phyloP scores from a whole-genome alignment of 2,113 vertebrate genomes.

The Acanthochromis polyacanthus region DNA sequence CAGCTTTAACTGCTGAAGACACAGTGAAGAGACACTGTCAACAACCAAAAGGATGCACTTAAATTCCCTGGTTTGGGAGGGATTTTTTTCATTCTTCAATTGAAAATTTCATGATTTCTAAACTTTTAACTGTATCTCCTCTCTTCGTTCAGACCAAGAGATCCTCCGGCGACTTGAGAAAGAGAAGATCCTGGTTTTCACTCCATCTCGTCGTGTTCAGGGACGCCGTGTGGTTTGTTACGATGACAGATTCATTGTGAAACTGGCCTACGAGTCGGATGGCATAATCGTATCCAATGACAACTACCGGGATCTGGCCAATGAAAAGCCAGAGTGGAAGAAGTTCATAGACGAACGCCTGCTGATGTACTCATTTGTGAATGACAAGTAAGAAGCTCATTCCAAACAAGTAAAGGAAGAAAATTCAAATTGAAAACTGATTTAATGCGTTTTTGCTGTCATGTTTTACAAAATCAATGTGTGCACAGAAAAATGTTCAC shows the following conservation, averaged over 20 bases:
- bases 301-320: constrained; percentile 97
- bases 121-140: not conserved
- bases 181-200: constrained; percentile 97
- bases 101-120: not conserved
- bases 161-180: constrained; percentile 94
- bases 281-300: constrained; percentile 99
- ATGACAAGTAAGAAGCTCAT: constrained; percentile 93
- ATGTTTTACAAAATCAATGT: too few relatives aligned
- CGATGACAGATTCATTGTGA: constrained; percentile 97
- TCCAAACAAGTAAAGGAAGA: not conserved
- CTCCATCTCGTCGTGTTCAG: constrained; percentile 95
- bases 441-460: too few relatives aligned
- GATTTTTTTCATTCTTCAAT: not conserved
- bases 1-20: not conserved
- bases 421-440: too few relatives aligned
- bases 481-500: too few relatives aligned
- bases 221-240: constrained; percentile 97
- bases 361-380: constrained; percentile 99
- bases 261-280: constrained; percentile 95
- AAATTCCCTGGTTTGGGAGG: not conserved
- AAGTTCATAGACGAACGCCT: constrained; percentile 97
- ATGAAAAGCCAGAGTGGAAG: constrained; percentile 98
- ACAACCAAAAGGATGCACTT: not conserved
- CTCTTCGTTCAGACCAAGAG: constrained; percentile 90
- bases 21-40: not conserved